Base-by-base conservation (phyloP, 2,888 invertebrate species). In the Ectropis crepuscularia region DNA sequence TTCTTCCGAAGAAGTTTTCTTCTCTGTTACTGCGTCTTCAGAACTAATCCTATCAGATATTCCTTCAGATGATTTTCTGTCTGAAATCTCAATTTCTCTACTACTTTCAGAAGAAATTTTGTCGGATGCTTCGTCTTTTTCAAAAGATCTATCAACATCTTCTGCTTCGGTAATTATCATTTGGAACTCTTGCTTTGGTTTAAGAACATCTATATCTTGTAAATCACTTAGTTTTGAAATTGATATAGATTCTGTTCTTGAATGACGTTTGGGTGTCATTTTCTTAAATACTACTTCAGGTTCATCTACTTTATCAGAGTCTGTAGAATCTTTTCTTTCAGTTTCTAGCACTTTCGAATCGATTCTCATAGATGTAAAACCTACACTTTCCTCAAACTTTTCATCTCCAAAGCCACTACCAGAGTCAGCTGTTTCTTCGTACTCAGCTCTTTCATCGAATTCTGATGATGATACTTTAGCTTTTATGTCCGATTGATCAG, bases 71-170 rank as follows among this genome's bases (percentile, higher is more conserved):
- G 92, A 93, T 74, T 93, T 93, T 45, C 87, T 78, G 41, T 93
- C 93, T 6, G 93, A 93, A 8, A 93, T 88, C 82, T 93, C 93
- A 46, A 93, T 81, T 77, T 93, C 93, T 49, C 92, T 79, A 65
- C 93, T 93, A 70, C 90, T 90, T 78, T 93, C 93, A 28, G 93
- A 93, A 10, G 93, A 93, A 62, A 93, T 93, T 83, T 90, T 93
- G 70, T 93, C 93, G 0, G 93, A 93, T 0, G 77, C 57, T 71
- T 93, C 93, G 69, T 93, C 93, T 76, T 86, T 91, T 4, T 93
- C 93, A 69, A 83, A 86, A 5, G 93, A 93, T 61, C 73, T 85
- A 47, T 89, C 89, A 16, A 87, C 70, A 70, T 93, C 93, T 74
- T 92, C 92, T 9, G 93, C 93, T 81, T 93, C 91, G 6, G 93